phyloP scores from a whole-genome alignment of 2,888 invertebrate genomes.

The Pogonocherus hispidulus region DNA sequence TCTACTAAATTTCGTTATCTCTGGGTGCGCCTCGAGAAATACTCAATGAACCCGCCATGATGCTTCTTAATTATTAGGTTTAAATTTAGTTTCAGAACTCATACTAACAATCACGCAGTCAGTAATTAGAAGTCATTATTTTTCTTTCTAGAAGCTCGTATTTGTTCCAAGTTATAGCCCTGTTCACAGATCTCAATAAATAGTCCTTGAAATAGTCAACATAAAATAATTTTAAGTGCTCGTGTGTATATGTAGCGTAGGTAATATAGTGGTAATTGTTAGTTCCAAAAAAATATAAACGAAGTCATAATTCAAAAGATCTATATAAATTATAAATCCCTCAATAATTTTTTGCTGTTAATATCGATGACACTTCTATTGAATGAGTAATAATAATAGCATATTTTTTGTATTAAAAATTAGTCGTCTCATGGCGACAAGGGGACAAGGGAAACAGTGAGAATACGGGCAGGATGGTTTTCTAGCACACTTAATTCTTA shows the following conservation, averaged over 20 bases:
- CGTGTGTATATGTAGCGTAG: too few species aligned
- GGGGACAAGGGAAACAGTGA: too few species aligned
- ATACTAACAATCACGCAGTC: background rate
- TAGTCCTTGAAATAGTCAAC: background rate
- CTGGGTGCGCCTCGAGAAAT: conserved; percentile 20
- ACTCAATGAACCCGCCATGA: conserved; percentile 42
- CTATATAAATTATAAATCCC: too few species aligned
- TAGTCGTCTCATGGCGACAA: too few species aligned
- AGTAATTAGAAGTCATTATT: background rate
- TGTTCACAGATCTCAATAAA: background rate
- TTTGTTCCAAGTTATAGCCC: background rate
- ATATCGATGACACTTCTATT: too few species aligned
- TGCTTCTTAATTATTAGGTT: conserved; percentile 39
- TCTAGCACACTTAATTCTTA: too few species aligned
- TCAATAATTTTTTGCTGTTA: too few species aligned
- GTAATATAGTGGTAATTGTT: background rate
- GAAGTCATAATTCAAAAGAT: too few species aligned
- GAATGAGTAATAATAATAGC: too few species aligned
- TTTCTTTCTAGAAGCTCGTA: conserved; percentile 5
- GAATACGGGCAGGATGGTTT: too few species aligned
- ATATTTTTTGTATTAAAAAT: too few species aligned
- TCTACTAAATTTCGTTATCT: conserved; percentile 24
- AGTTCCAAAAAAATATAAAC: conserved; percentile 12
- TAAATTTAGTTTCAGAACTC: conserved; percentile 23
- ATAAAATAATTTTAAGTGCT: background rate